Percentiles rank a stretch among this genome's conserved stretches.
These are phyloP conservation scores for Zeus faber DNA, from an alignment of 2,113 vertebrate species.

Conservation along the genomic window DNA sequence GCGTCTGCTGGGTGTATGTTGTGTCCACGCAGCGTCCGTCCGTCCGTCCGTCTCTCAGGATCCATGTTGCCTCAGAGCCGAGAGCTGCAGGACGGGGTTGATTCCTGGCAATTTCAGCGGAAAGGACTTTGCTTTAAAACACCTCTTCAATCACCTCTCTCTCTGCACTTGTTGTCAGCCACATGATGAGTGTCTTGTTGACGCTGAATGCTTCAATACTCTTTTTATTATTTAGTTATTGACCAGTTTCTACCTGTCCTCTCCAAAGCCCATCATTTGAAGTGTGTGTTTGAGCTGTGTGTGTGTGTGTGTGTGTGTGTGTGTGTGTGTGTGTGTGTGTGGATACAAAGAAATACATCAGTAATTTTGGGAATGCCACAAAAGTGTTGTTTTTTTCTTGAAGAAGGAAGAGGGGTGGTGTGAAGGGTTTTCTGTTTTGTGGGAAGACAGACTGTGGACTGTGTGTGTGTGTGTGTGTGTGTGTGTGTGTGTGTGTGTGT, in stretches of 20 bases:
- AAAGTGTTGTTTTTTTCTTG: too few species aligned
- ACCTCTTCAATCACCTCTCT: background rate
- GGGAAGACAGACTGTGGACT: background rate
- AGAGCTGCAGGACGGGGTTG: too few species aligned
- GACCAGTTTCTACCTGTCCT: constrained; percentile 4
- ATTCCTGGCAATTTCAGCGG: too few species aligned
- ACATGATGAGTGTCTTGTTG: constrained; percentile 32
- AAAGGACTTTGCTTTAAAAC: too few species aligned
- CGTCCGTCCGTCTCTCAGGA: too few species aligned
- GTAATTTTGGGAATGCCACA: background rate
- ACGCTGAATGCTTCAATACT: constrained; percentile 3
- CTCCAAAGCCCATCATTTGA: constrained; percentile 14
- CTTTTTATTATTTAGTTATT: constrained; percentile 3
- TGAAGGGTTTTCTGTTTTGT: too few species aligned
- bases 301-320: constrained; percentile 1
- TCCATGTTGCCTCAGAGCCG: too few species aligned
- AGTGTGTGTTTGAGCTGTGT: background rate
- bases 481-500: background rate
- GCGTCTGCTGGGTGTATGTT: too few species aligned
- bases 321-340: background rate
- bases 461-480: background rate
- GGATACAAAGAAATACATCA: background rate
- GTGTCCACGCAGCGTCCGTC: too few species aligned
- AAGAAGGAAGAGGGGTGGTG: background rate
- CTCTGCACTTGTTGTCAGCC: constrained; percentile 19